These are phyloP conservation scores for Pocota personata DNA, from an alignment of 2,888 invertebrate species.

Conservation along the genomic window DNA sequence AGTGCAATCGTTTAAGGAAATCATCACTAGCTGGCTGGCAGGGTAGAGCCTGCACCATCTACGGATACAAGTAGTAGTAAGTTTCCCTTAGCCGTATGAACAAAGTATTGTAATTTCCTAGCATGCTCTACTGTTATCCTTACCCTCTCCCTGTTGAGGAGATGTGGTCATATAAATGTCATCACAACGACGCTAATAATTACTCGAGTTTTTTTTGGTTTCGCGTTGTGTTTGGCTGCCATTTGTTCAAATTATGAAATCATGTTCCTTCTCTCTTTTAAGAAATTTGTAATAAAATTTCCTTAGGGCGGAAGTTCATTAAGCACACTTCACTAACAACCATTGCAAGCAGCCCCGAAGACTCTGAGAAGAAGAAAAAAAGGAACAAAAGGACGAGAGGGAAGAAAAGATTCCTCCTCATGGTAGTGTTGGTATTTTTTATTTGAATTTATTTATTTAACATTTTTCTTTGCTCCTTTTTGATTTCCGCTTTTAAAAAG, in stretches of 20 bases:
- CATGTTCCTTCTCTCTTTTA: constrained; percentile 6
- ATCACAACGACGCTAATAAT: constrained; percentile 62
- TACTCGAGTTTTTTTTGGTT: constrained; percentile 45
- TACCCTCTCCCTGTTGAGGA: neutral
- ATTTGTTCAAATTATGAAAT: constrained; percentile 66
- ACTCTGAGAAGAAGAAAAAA: neutral
- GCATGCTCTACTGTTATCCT: neutral
- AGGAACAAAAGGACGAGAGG: neutral
- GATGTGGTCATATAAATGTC: constrained; percentile 62
- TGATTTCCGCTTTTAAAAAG: constrained; percentile 47
- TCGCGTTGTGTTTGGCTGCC: constrained; percentile 19
- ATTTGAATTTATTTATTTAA: constrained; percentile 54
- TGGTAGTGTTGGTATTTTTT: neutral
- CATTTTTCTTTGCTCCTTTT: constrained; percentile 23
- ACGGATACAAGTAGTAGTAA: neutral
- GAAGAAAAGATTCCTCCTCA: constrained; percentile 5
- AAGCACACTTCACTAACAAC: constrained; percentile 68
- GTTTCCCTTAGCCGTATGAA: neutral
- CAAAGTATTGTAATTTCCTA: constrained; percentile 36
- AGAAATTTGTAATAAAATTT: constrained; percentile 62
- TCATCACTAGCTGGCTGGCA: constrained; percentile 39
- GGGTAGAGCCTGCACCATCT: neutral
- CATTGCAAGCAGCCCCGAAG: neutral
- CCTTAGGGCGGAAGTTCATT: constrained; percentile 72
- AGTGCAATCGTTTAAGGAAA: constrained; percentile 69